A percentile compares a stretch with the other conserved stretches of the same genome.
These are phyloP conservation scores for Byasa hedistus DNA, from an alignment of 2,888 invertebrate species.

Conservation along the genomic window DNA sequence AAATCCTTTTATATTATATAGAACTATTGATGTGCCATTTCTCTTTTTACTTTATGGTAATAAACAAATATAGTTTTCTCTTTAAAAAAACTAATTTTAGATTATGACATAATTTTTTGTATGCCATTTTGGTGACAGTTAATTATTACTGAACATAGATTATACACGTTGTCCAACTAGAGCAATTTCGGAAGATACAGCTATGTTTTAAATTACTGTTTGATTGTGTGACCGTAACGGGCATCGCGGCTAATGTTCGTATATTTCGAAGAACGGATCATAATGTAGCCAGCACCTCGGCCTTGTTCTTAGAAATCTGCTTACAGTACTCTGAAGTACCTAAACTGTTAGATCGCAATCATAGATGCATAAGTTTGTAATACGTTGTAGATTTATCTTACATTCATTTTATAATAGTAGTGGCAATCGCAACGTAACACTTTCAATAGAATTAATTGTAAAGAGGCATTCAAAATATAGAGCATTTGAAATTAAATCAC, in stretches of 20 bases:
- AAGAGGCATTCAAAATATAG: neutral
- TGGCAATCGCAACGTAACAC: neutral
- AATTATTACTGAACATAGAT: no score
- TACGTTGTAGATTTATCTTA: neutral
- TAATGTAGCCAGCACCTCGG: constrained; percentile 6
- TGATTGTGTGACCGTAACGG: neutral
- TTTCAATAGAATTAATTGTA: neutral
- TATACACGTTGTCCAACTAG: neutral
- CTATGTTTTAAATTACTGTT: neutral
- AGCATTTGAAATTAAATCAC: no score
- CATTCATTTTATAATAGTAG: neutral
- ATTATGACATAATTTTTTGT: no score
- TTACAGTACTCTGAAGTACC: constrained; percentile 5
- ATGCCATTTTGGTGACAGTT: no score
- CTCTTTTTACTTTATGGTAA: no score
- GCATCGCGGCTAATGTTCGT: constrained; percentile 5
- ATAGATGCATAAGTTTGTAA: neutral
- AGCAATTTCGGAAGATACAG: neutral
- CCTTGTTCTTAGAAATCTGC: constrained; percentile 27
- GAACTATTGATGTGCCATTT: no score
- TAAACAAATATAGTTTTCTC: no score
- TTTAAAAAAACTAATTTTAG: no score
- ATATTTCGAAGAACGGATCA: constrained; percentile 18
- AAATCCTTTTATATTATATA: no score
- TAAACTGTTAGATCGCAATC: neutral